Base-by-base conservation (phyloP, 2,113 vertebrate genomes). In the Acinonyx jubatus region DNA sequence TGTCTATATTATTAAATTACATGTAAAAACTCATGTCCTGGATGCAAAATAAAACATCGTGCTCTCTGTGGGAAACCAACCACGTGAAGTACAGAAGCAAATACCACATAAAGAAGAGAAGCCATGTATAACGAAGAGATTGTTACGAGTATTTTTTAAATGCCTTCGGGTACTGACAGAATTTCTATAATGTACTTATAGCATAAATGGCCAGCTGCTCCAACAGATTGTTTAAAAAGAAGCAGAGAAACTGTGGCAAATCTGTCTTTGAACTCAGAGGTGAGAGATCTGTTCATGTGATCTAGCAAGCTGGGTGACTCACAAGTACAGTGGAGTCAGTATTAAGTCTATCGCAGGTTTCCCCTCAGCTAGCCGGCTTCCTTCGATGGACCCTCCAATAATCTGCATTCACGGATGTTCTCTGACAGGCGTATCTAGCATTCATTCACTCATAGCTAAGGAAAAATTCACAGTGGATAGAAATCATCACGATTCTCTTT, bases 141-240 rank as follows among this genome's bases (percentile, higher is more conserved):
- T 97, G 94, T 96, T 91, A 95, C 84, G 96, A 95, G 97, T 95
- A 97, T 97, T 97, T 98, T 97, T 61, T 81, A 97, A 96, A 94
- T 1, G 91, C 91, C 88, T 98, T 96, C 93, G 97, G 96, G 87
- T 79, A 96, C 50, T 61, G 95, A 90, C 50, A 96, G 97, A 96
- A 93, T 95, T 96, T 96, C 61, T 90, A 25, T 66, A 81, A 96
- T 98, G 89, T 82, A 38, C 96, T 98, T 87, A 57, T 3, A 97
- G 97, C 71, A 96, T 57, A 96, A 97, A 92, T 1, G 92, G 91
- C 98, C 98, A 98, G 98, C 98, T 98, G 98, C 85, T 98, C 81
- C 57, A 88, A 92, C 98, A 98, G 98, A 97, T 23, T 98, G 97
- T 97, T 98, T 91, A 84, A 92, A 95, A 98, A 97, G 87, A 97